Conservation (phyloP, 2,113 vertebrate species). For the Bujurquina vittata region DNA sequence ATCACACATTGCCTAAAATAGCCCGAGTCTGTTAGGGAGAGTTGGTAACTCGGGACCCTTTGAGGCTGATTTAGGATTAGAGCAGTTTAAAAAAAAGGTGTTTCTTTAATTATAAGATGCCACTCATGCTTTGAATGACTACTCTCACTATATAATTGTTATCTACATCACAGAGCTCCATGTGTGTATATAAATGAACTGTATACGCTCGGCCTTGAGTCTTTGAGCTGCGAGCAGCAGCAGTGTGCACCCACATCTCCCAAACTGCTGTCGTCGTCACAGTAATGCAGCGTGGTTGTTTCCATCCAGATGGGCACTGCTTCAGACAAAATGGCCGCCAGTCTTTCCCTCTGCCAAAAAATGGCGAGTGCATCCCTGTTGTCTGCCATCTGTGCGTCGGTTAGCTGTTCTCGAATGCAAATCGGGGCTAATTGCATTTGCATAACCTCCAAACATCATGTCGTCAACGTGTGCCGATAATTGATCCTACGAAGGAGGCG, state of each 20-base stretch:
- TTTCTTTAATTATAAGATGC: not conserved
- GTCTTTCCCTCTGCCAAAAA: constrained; percentile 77
- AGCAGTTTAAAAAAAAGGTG: not conserved
- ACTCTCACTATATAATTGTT: not conserved
- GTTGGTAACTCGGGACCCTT: not conserved
- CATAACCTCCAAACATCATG: constrained; percentile 77
- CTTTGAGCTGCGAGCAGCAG: constrained; percentile 32
- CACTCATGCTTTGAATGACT: not conserved
- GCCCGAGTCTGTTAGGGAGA: not conserved
- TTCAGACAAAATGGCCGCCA: constrained; percentile 82
- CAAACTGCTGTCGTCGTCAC: constrained; percentile 64
- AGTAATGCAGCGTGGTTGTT: constrained; percentile 55
- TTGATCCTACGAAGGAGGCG: constrained; percentile 23
- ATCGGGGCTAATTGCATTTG: constrained; percentile 87
- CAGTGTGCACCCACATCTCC: constrained; percentile 45
- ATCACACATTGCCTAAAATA: constrained; percentile 9
- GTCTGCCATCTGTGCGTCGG: constrained; percentile 79
- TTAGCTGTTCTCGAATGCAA: constrained; percentile 80
- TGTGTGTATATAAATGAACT: constrained; percentile 33
- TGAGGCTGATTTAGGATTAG: not conserved
- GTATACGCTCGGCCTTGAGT: constrained; percentile 39
- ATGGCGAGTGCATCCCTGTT: constrained; percentile 75
- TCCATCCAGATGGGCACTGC: constrained; percentile 78
- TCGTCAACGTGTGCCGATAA: constrained; percentile 49
- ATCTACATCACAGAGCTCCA: not conserved